Conservation (phyloP, 2,888 invertebrate species). For the Deilephila porcellus region DNA sequence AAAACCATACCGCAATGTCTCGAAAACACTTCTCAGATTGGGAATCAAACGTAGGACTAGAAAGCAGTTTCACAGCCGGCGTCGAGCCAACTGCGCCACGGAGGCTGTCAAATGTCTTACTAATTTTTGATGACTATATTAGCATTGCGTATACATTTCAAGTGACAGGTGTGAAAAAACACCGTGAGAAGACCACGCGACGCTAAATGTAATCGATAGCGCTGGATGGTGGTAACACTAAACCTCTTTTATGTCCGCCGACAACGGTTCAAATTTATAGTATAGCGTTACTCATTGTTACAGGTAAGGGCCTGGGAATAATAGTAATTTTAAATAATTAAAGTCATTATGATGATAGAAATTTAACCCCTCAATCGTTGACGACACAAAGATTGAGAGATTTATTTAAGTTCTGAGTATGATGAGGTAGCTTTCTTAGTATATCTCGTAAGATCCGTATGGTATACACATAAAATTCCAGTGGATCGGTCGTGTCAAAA, state of each 20-base stretch:
- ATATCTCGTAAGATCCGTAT: no score
- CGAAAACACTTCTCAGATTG: no score
- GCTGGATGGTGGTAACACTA: constrained; percentile 10
- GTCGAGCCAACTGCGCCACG: background rate
- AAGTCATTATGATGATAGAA: no score
- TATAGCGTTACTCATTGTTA: constrained; percentile 29
- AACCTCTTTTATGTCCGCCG: constrained; percentile 36
- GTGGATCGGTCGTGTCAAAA: no score
- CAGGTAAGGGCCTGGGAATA: background rate
- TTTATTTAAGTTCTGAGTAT: no score
- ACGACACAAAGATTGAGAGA: no score
- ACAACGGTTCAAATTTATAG: constrained; percentile 24
- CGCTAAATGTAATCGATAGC: constrained; percentile 32
- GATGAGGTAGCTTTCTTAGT: no score
- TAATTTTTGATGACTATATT: background rate
- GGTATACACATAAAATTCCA: no score
- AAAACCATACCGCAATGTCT: no score
- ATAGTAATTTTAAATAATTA: background rate
- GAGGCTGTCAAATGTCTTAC: background rate
- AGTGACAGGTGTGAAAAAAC: constrained; percentile 35
- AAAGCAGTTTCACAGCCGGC: no score
- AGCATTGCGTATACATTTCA: constrained; percentile 5
- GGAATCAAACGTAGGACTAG: no score
- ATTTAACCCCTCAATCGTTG: no score
- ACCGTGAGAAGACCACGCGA: constrained; percentile 37